phyloP scores from a whole-genome alignment of 2,888 invertebrate genomes.

The Melipona beecheii region DNA sequence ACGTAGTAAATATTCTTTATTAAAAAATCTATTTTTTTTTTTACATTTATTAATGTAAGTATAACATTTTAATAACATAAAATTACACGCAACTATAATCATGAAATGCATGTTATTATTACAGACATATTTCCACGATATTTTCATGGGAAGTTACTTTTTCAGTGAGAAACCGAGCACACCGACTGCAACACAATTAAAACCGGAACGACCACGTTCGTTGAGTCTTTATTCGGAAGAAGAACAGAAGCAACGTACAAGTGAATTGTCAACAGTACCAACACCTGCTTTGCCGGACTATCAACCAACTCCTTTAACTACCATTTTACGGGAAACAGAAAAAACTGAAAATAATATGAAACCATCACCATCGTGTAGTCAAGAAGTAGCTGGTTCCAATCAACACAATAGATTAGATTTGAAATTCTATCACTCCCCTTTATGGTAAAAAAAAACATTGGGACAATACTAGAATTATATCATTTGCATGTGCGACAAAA shows the following conservation, averaged over 20 bases:
- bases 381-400: constrained; percentile 80
- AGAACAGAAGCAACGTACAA: constrained; percentile 75
- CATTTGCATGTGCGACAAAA: constrained; percentile 27
- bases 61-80: constrained; percentile 1
- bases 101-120: constrained; percentile 38
- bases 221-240: constrained; percentile 80
- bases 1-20: not conserved
- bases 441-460: constrained; percentile 87
- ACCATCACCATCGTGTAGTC: constrained; percentile 77
- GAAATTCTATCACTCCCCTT: constrained; percentile 91
- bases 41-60: not conserved
- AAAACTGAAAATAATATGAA: constrained; percentile 66
- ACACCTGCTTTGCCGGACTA: constrained; percentile 72
- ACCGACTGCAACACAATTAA: constrained; percentile 58
- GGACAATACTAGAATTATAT: constrained; percentile 11
- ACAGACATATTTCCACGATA: not conserved
- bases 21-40: not conserved
- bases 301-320: constrained; percentile 66
- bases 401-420: constrained; percentile 88
- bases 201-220: constrained; percentile 79
- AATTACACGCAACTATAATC: not conserved
- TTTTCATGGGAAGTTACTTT: constrained; percentile 67
- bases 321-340: constrained; percentile 64
- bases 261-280: constrained; percentile 74
- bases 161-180: constrained; percentile 69